phyloP scores from a whole-genome alignment of 2,797 vertebrate genomes.

The Gadopsis marmoratus region DNA sequence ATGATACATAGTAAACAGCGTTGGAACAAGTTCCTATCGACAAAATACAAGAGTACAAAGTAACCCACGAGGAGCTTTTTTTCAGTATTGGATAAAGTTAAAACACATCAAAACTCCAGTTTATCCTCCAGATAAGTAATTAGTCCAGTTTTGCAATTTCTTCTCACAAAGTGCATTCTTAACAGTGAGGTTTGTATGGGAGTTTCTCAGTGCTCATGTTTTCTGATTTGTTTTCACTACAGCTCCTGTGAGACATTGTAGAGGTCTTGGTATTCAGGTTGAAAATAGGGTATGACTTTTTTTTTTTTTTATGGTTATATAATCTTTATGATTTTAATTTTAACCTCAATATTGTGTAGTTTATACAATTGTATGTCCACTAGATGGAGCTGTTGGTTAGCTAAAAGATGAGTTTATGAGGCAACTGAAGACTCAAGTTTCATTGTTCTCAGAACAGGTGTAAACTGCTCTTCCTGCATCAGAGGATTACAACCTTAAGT shows the following conservation, averaged over 20 bases:
- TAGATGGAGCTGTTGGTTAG: conserved; percentile 63
- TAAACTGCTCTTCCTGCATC: conserved; percentile 28
- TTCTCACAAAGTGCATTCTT: conserved; percentile 62
- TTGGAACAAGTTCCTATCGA: conserved; percentile 40
- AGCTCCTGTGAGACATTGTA: conserved; percentile 4
- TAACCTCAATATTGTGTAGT: not conserved
- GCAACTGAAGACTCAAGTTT: not conserved
- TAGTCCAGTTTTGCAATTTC: conserved; percentile 62
- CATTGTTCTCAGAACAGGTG: conserved; percentile 45
- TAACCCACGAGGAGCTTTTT: conserved; percentile 23
- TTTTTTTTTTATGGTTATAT: conserved; percentile 6
- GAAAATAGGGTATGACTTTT: conserved; percentile 7
- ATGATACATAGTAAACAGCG: conserved; percentile 71
- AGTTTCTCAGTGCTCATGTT: not conserved
- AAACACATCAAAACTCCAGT: conserved; percentile 65
- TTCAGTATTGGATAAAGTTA: conserved; percentile 34
- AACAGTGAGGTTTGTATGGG: conserved; percentile 35
- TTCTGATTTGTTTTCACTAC: conserved; percentile 19
- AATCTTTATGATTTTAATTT: conserved; percentile 1
- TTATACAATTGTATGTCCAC: conserved; percentile 52
- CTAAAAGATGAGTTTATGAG: conserved; percentile 13
- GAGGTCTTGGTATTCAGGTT: conserved; percentile 14
- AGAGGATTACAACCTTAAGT: not conserved
- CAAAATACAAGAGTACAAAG: conserved; percentile 33
- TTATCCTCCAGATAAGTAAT: conserved; percentile 51